Evolutionary conservation across 2,113 vertebrate genomes (phyloP).

Genomic region (Tylochromis polylepis): DNA sequence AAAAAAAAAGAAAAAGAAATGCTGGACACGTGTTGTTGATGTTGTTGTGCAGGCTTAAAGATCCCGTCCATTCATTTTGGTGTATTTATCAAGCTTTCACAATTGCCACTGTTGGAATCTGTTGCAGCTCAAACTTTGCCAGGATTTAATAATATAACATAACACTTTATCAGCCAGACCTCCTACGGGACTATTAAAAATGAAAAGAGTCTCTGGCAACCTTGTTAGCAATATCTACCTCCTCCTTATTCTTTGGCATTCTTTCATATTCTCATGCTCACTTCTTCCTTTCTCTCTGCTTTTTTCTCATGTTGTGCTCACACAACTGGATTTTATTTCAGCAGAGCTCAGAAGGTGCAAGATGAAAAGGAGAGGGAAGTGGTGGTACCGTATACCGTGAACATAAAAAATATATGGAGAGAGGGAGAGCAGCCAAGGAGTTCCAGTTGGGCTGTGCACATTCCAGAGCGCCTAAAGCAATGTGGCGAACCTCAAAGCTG

Average conservation of each 20-base stretch:
- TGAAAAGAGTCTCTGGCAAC: conserved; percentile 67
- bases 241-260: conserved; percentile 53
- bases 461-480: conserved; percentile 53
- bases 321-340: conserved; percentile 66
- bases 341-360: conserved; percentile 32
- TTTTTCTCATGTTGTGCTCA: conserved; percentile 26
- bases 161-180: conserved; percentile 67
- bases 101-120: conserved; percentile 48
- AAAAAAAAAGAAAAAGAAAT: no score
- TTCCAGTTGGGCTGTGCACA: conserved; percentile 24
- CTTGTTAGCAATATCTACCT: conserved; percentile 68
- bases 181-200: conserved; percentile 73
- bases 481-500: conserved; percentile 29
- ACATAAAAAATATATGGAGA: neutral
- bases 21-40: neutral
- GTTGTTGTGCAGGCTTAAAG: neutral
- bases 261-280: conserved; percentile 44
- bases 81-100: conserved; percentile 36
- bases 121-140: conserved; percentile 56
- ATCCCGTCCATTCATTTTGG: neutral
- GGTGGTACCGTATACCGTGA: conserved; percentile 13
- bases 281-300: neutral
- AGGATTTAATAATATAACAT: conserved; percentile 65
- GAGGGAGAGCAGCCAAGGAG: neutral
- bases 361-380: conserved; percentile 44